Evolutionary conservation across 1,140 invertebrate species (phyloP).

Genomic region (Dinoponera quadriceps): DNA sequence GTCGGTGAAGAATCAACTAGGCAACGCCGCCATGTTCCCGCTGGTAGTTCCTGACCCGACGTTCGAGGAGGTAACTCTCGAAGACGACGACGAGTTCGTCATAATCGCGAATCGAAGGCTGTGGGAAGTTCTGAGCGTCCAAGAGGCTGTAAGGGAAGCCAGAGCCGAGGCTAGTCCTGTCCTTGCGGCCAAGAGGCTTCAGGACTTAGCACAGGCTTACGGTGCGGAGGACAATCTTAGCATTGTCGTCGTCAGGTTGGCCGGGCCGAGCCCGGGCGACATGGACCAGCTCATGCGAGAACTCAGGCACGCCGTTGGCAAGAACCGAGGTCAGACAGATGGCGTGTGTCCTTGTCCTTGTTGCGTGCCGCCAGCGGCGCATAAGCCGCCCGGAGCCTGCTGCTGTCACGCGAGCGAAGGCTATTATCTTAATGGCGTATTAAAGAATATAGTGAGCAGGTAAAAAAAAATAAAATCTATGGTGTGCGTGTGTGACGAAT

Average conservation of each 20-base stretch:
- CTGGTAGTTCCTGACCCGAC: conserved; percentile 91
- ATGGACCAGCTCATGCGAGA: conserved; percentile 92
- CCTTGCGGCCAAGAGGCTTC: conserved; percentile 91
- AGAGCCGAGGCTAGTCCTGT: conserved; percentile 91
- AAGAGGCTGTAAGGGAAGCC: conserved; percentile 91
- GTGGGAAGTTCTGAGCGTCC: conserved; percentile 91
- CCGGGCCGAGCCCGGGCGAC: conserved; percentile 86
- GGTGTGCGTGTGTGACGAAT: not conserved
- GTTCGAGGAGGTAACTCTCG: conserved; percentile 90
- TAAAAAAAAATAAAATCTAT: conserved; percentile 42
- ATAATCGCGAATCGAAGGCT: conserved; percentile 92
- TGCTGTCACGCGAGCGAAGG: conserved; percentile 82
- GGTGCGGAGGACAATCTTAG: conserved; percentile 93
- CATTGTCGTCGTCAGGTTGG: conserved; percentile 91
- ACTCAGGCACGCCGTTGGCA: conserved; percentile 89
- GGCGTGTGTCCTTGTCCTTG: conserved; percentile 84
- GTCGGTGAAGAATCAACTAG: conserved; percentile 85
- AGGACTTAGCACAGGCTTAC: conserved; percentile 93
- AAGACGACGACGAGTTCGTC: conserved; percentile 93
- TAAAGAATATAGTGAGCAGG: conserved; percentile 83
- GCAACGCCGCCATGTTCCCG: conserved; percentile 88
- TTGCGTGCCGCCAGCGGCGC: conserved; percentile 77
- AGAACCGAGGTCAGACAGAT: conserved; percentile 85
- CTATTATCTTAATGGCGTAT: conserved; percentile 83
- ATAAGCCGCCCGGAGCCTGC: conserved; percentile 79